These are phyloP conservation scores for Enteromius argenteus DNA, from an alignment of 2,797 vertebrate genomes.

Conservation along the genomic window DNA sequence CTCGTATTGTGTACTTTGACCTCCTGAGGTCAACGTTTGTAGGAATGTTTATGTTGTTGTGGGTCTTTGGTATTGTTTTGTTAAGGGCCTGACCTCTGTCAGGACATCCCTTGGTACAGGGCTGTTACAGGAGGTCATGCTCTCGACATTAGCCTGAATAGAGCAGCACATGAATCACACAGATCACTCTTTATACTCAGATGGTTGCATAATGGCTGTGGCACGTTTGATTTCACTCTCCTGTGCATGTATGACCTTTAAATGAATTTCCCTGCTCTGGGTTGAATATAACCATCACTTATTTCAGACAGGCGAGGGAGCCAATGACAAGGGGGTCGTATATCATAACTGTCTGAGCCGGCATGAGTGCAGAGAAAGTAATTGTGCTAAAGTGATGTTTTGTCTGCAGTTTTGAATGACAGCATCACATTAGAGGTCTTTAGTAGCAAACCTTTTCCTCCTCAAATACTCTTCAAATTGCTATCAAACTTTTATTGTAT, in stretches of 20 bases:
- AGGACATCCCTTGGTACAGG: constrained; percentile 20
- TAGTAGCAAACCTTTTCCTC: neutral
- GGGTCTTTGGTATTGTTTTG: neutral
- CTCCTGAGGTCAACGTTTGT: neutral
- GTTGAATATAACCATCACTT: constrained; percentile 36
- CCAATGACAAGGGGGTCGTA: constrained; percentile 20
- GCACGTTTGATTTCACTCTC: constrained; percentile 34
- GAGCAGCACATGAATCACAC: constrained; percentile 15
- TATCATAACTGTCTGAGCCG: constrained; percentile 37
- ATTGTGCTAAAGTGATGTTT: constrained; percentile 41
- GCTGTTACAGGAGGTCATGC: neutral
- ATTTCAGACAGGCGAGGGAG: constrained; percentile 31
- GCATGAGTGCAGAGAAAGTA: constrained; percentile 3
- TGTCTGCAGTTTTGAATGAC: constrained; percentile 34
- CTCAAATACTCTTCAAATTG: neutral
- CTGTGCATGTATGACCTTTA: constrained; percentile 42
- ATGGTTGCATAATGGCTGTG: constrained; percentile 40
- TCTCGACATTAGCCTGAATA: constrained; percentile 16
- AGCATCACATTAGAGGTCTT: constrained; percentile 27
- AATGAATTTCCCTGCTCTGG: constrained; percentile 36
- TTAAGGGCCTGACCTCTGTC: constrained; percentile 37
- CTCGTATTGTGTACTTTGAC: neutral
- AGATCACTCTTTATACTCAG: constrained; percentile 16
- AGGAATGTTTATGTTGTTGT: neutral
- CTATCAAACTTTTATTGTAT: neutral